Base-by-base conservation (phyloP, 2,888 invertebrate genomes). In the Trissolcus brochymenae region DNA sequence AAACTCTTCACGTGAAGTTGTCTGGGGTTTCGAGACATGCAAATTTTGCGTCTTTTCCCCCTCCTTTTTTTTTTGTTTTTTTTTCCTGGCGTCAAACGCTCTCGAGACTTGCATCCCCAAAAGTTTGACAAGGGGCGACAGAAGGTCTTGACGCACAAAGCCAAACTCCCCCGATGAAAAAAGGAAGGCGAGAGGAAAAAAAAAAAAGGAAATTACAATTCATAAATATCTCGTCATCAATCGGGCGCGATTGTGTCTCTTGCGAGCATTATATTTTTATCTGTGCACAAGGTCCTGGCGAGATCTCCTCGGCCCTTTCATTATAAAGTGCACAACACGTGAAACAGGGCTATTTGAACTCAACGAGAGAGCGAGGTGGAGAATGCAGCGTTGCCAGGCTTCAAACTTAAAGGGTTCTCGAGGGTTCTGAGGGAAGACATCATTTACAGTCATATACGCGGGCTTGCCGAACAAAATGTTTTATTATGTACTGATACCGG, bases 321-420 rank as follows among this genome's bases (percentile, higher is more conserved):
- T 72, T 72, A 65, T 65, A 65, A 72, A 66, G 60, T 43, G 66
- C 43, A 55, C 55, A 64, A 40, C 60, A 73, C 55, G 59, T 41
- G 72, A 72, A 68, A 59, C 72, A 49, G 57, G 72, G 72, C 59
- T 59, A 65, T 72, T 72, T 49, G 64, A 53, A 51, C 51, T 16
- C 17, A 51, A 49, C 51, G 64, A 64, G 61, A 57, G 71, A 57
- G 62, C 49, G 54, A 59, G 51, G 43, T 67, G 53, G 50, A 43
- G 61, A 59, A 71, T 66, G 62, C 71, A 67, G 67, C 56, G 76
- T 76, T 72, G 71, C 67, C 76, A 62, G 53, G 66, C 78, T 73
- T 74, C 70, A 65, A 65, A 78, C 70, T 74, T 74, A 61, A 70
- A 78, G 73, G 73, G 73, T 73, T 70, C 65, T 64, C 6, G 40